Conservation (phyloP, 2,888 invertebrate genomes). For the Timandra comae region DNA sequence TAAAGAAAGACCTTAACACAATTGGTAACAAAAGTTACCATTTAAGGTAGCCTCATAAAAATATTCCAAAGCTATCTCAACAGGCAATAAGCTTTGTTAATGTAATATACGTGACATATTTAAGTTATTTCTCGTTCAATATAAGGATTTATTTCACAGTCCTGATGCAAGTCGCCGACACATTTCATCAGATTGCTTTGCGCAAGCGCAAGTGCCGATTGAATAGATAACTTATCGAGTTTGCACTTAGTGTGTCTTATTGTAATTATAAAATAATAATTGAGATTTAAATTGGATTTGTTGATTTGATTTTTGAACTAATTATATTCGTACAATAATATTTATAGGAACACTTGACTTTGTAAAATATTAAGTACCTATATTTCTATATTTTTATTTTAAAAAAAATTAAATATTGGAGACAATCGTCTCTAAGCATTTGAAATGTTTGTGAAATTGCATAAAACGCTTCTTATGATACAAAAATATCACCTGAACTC, state of each 20-base stretch:
- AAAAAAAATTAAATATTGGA: no score
- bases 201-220: conserved; percentile 24
- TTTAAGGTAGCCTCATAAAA: conserved; percentile 24
- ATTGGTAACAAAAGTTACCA: conserved; percentile 14
- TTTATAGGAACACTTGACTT: no score
- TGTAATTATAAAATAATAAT: neutral
- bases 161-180: conserved; percentile 30
- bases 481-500: no score
- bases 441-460: no score
- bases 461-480: no score
- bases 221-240: conserved; percentile 30
- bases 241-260: conserved; percentile 15
- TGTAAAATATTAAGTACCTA: no score
- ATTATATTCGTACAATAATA: no score
- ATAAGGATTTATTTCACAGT: conserved; percentile 20
- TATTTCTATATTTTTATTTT: no score
- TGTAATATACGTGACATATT: conserved; percentile 32
- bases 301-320: no score
- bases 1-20: no score
- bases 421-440: no score
- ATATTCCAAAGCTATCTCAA: conserved; percentile 23
- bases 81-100: conserved; percentile 23
- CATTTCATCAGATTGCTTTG: conserved; percentile 31
- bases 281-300: no score
- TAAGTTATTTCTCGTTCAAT: conserved; percentile 14